Conservation (phyloP, 2,888 invertebrate species). For the Salticus scenicus region DNA sequence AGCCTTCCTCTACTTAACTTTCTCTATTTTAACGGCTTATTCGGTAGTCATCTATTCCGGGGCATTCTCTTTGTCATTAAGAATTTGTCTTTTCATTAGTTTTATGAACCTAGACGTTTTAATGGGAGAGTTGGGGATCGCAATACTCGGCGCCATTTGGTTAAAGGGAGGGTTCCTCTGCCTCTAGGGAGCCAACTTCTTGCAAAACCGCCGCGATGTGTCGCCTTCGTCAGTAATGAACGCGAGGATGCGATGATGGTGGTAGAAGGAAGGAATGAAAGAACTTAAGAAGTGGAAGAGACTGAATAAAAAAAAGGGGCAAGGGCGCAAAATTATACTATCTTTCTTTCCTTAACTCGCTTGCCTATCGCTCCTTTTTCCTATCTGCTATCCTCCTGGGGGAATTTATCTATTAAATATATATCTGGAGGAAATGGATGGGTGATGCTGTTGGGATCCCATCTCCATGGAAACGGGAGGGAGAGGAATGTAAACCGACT, state of each 20-base stretch:
- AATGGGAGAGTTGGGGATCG: constrained; percentile 36
- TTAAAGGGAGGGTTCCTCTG: not conserved
- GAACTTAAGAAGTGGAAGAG: constrained; percentile 48
- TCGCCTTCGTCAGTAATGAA: constrained; percentile 62
- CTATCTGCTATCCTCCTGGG: constrained; percentile 62
- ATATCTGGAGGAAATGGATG: constrained; percentile 70
- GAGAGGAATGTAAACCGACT: not conserved
- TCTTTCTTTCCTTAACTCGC: constrained; percentile 54
- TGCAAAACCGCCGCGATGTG: constrained; percentile 30
- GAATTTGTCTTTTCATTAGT: constrained; percentile 70
- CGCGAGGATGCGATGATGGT: constrained; percentile 37
- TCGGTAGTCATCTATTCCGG: constrained; percentile 63
- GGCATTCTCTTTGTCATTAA: constrained; percentile 69
- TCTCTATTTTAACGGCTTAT: constrained; percentile 55
- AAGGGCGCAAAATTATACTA: constrained; percentile 65
- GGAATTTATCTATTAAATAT: constrained; percentile 71
- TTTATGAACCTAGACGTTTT: constrained; percentile 68
- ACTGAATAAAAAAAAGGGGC: constrained; percentile 14
- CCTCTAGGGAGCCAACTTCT: constrained; percentile 24
- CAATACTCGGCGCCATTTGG: constrained; percentile 26
- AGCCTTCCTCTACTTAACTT: constrained; percentile 16
- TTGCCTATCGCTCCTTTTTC: constrained; percentile 33
- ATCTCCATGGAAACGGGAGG: constrained; percentile 54
- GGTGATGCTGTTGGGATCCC: constrained; percentile 68
- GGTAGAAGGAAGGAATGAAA: constrained; percentile 33